Base-by-base conservation (phyloP, 2,113 vertebrate species). In the Corythornis vintsioides region DNA sequence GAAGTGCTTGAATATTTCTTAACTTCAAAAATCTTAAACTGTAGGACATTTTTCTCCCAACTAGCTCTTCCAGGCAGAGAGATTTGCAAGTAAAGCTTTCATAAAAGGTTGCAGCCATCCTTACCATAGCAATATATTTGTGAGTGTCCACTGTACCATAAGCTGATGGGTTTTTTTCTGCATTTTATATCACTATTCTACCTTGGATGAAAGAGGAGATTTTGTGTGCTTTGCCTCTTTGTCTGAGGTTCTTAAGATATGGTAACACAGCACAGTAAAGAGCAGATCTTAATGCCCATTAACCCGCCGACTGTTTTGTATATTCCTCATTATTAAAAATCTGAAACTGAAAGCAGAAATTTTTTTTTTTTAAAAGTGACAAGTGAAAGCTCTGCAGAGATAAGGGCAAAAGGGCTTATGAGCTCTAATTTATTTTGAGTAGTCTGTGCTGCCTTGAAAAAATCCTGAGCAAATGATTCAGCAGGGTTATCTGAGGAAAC, bases 401-500 rank as follows among this genome's bases (percentile, higher is more conserved):
- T 73, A 73, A 92, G 59, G 66, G 82, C 38, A 53, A 88, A 88
- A 93, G 71, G 45, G 14, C n/a, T 72, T 78, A 22, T 61, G 73
- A 89, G 48, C n/a, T 69, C 71, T 59, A 64, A 81, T 77, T 38
- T 81, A 73, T 86, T 90, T 60, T 47, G 42, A 70, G 74, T 29
- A 69, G 70, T 57, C 63, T 38, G 10, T 60, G 42, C 28, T 38
- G 42, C 71, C 86, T 89, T 78, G 89, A 59, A 95, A 92, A 86
- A 82, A 24, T 29, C 31, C 75, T 64, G 26, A 77, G 47, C 64
- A 93, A 90, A 61, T 85, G 81, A 96, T 80, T 92, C 83, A 91
- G 64, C 69, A 69, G 80, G 77, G 67, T 89, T 88, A 43, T 89
- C 75, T 87, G 84, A 90, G 93, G 88, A 73, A 96, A 89, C 35